Base-by-base conservation (phyloP, 2,113 vertebrate species). In the Brachirus orientalis region DNA sequence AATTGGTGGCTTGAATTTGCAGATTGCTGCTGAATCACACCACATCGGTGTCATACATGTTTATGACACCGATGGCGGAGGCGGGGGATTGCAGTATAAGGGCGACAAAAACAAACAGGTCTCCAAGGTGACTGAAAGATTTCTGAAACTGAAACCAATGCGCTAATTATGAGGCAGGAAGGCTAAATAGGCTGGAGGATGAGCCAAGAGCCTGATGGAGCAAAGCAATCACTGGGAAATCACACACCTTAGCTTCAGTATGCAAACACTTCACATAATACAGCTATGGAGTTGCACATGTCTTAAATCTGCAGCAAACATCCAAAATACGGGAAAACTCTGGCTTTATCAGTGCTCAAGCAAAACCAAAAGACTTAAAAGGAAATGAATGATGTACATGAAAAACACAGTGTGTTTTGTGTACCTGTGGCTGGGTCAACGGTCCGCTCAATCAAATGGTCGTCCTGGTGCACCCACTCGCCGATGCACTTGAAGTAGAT, bases 401-500 rank as follows among this genome's bases (percentile, higher is more conserved):
- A 7, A 19, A 17, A n/a, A n/a, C n/a, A n/a, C n/a, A n/a, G 7
- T 52, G 50, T 18, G 46, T 8, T 4, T 14, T 22, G 69, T n/a
- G 20, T 94, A 99, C 98, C 96, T 0, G 97, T 98, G 80, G 94
- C 76, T 0, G 88, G 93, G 16, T 99, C 96, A 0, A 93, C 92
- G 36, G 94, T 95, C 53, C 93, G 94, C 81, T 97, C 95, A 0
- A 95, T 99, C 63, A 93, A 38, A 14, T 99, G 98, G 88, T 99
- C 96, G 0, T 94, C 94, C 82, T 99, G 98, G 81, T 98, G 96
- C 19, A 99, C 97, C 98, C 98, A 99, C 86, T 99, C 98, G 28
- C 98, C 96, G 0, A 98, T 99, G 91, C 98, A 99, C 87, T 99
- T 99, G 93, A 99, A 99, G 94, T 99, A 99, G 91, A 99, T 97